Evolutionary conservation across 2,797 vertebrate species (phyloP).

Genomic region (Leptatherina wallacei): DNA sequence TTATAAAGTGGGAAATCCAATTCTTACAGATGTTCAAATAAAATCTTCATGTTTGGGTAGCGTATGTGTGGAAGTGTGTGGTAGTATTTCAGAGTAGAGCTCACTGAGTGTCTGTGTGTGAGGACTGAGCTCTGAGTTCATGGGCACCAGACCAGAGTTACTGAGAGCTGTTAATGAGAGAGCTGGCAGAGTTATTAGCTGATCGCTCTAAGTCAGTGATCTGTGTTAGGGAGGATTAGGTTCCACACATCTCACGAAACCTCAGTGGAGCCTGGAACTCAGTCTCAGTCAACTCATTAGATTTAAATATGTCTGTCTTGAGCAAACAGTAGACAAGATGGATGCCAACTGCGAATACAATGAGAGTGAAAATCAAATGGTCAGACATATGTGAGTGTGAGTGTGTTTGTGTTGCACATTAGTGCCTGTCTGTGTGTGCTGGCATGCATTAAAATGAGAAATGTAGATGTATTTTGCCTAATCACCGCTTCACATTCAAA

Average conservation of each 20-base stretch:
- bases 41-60: not conserved
- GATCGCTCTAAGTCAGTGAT: conserved; percentile 75
- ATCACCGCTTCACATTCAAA: conserved; percentile 37
- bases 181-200: conserved; percentile 76
- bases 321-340: conserved; percentile 54
- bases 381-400: conserved; percentile 17
- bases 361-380: conserved; percentile 32
- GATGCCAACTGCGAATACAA: conserved; percentile 34
- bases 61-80: not conserved
- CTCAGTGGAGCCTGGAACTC: conserved; percentile 56
- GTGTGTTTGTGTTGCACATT: not conserved
- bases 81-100: conserved; percentile 1
- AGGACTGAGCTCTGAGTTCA: conserved; percentile 46
- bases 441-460: conserved; percentile 29
- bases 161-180: conserved; percentile 71
- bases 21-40: not conserved
- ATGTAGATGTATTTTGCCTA: conserved; percentile 30
- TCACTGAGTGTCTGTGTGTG: conserved; percentile 4
- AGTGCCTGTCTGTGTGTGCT: conserved; percentile 5
- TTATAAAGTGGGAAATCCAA: not conserved
- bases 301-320: conserved; percentile 62
- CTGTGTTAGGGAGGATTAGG: conserved; percentile 72
- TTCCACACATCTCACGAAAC: conserved; percentile 57
- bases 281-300: conserved; percentile 62
- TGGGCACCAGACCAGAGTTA: conserved; percentile 55